phyloP scores from a whole-genome alignment of 1,140 invertebrate genomes.

The Drosophila eugracilis region DNA sequence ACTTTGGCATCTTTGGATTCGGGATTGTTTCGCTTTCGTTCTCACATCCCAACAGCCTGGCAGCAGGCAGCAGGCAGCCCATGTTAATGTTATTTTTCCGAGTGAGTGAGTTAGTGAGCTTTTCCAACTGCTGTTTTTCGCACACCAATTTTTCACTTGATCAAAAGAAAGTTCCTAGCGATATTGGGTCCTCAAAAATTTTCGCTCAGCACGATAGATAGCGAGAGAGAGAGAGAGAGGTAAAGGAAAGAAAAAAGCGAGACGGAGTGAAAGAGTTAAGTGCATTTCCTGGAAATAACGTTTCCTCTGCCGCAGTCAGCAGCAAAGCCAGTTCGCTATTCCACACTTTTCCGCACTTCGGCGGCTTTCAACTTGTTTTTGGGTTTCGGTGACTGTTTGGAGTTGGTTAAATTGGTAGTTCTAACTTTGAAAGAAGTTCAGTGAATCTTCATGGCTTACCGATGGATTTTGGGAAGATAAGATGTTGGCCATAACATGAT shows the following conservation, averaged over 20 bases:
- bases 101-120: constrained; percentile 38
- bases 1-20: constrained; percentile 34
- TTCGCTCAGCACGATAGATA: constrained; percentile 14
- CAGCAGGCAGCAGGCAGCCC: too few species aligned
- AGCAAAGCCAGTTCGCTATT: constrained; percentile 42
- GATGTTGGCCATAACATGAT: not conserved
- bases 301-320: constrained; percentile 55
- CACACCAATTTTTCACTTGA: constrained; percentile 50
- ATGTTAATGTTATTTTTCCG: constrained; percentile 40
- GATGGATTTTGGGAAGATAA: not conserved
- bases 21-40: constrained; percentile 71
- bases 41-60: constrained; percentile 55
- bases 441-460: not conserved
- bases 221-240: too few species aligned
- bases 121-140: constrained; percentile 44
- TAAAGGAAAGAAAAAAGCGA: constrained; percentile 3
- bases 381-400: not conserved
- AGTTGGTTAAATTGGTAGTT: not conserved
- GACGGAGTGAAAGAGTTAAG: constrained; percentile 40
- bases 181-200: constrained; percentile 48
- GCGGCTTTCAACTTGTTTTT: constrained; percentile 48
- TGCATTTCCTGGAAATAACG: constrained; percentile 75
- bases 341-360: constrained; percentile 43
- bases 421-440: not conserved
- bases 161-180: constrained; percentile 51